phyloP scores from a whole-genome alignment of 2,797 vertebrate genomes.

The Macropus fuliginosus region DNA sequence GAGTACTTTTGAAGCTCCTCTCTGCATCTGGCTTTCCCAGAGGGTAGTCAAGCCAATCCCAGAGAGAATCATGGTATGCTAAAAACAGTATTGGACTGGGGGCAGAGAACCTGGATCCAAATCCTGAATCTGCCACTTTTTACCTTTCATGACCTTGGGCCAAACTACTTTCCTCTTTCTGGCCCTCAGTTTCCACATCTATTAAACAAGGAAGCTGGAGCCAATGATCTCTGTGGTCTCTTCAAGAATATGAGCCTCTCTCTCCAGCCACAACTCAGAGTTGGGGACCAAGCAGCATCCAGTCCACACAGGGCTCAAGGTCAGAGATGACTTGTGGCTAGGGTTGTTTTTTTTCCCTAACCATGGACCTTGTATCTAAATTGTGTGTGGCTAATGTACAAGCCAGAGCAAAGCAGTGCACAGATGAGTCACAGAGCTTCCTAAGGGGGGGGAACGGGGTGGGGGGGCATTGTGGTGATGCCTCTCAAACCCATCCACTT shows the following conservation, averaged over 20 bases:
- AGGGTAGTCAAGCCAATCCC: background rate
- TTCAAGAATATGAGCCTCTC: background rate
- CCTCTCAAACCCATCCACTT: background rate
- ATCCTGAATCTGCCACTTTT: background rate
- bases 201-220: background rate
- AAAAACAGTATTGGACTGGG: background rate
- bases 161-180: background rate
- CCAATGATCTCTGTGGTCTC: background rate
- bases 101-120: background rate
- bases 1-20: background rate
- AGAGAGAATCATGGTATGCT: background rate
- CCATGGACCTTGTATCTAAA: background rate
- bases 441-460: background rate
- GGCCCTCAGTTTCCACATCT: background rate
- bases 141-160: background rate
- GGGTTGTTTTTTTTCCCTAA: background rate
- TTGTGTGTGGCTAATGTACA: background rate
- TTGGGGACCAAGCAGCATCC: background rate
- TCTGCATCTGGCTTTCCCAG: background rate
- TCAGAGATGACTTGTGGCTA: background rate
- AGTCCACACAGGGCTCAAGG: background rate
- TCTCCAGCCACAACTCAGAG: background rate
- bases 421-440: background rate
- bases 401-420: background rate
- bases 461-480: background rate